Evolutionary conservation across 1,140 invertebrate species (phyloP), one percentile per base, ranked within the genome.

Genomic region (Cecropterus lyciades): DNA sequence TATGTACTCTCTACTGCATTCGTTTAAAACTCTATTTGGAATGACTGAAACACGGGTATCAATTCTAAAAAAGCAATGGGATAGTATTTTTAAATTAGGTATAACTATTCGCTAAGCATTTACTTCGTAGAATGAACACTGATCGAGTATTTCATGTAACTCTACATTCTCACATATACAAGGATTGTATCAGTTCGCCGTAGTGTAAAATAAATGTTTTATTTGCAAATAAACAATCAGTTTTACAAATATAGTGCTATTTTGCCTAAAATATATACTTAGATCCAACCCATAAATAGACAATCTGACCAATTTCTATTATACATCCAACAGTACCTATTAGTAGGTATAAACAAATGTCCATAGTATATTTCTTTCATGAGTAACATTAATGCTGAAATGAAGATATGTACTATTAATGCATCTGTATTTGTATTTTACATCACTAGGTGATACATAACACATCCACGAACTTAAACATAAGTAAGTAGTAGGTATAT

Each of bases 391-490:
- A 48, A n/a, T 75, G 67, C 74, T 74, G 73, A 84, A 84, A 81
- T 73, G 77, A 86, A 86, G 81, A 85, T 88, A 88, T 81, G 80
- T 81, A 73, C 75, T 80, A 79, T 78, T 75, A 69, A 75, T 73
- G 78, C 68, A 52, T 81, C 48, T 53, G 51, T 65, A 51, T 53
- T 74, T n/a, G 49, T 70, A 65, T 75, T 83, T 84, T 80, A 75
- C 72, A 88, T 88, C 82, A 88, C 85, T 84, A 85, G 62, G 85
- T 88, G 84, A 88, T 82, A 70, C 79, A 45, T 45, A 57, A 45
- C n/a, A 43, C 17, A 57, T 57, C 40, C 37, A 73, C 60, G 24
- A 79, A 83, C 65, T 75, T 66, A 77, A 77, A 77, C 16, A 59
- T 46, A 67, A 63, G n/a, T 40, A 40, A 33, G 37, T 40, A 40